Evolutionary conservation across 2,797 vertebrate genomes (phyloP).

Genomic region (Triplophysa yarkandensis): DNA sequence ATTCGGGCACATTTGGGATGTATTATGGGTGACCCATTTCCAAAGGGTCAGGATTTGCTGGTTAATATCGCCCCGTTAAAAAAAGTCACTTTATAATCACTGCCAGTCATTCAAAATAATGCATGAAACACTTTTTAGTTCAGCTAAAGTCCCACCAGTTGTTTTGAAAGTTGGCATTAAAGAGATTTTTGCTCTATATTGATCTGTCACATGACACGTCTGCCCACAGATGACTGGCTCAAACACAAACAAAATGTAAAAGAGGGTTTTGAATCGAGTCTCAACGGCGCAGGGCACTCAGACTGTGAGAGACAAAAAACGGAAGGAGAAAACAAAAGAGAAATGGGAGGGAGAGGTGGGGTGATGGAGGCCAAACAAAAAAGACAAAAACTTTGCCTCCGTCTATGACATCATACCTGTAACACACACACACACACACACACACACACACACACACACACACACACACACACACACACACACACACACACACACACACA

Average conservation of each 20-base stretch:
- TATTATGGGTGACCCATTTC: conserved; percentile 14
- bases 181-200: background rate
- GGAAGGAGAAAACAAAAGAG: conserved; percentile 16
- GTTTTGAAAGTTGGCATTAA: background rate
- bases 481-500: conserved; percentile 14
- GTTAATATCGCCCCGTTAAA: background rate
- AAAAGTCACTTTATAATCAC: background rate
- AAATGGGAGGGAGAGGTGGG: conserved; percentile 3
- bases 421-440: conserved; percentile 20
- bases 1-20: conserved; percentile 6
- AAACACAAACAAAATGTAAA: background rate
- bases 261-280: conserved; percentile 1
- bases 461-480: conserved; percentile 6
- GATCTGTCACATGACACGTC: background rate
- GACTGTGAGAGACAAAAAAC: conserved; percentile 19
- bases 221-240: background rate
- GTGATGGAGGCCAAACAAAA: conserved; percentile 1
- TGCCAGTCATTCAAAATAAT: background rate
- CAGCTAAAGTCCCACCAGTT: too few relatives aligned
- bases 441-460: conserved; percentile 4
- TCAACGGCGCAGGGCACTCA: conserved; percentile 3
- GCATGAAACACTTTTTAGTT: too few relatives aligned
- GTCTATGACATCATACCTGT: conserved; percentile 38
- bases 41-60: background rate
- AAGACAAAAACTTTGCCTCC: conserved; percentile 29